Conservation (phyloP, 2,888 invertebrate species). For the Brachynemurus nebulosus region DNA sequence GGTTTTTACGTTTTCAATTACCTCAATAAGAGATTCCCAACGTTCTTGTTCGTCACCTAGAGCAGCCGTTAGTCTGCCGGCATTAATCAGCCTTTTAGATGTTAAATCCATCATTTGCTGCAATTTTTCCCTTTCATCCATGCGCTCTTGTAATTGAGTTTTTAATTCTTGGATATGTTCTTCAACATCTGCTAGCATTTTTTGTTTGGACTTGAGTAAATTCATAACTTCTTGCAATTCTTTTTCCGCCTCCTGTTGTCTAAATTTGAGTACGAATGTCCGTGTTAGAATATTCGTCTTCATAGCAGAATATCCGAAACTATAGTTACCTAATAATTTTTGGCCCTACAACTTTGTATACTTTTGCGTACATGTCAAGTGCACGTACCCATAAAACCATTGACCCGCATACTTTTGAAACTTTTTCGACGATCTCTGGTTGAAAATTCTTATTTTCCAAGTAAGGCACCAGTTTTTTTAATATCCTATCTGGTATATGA, state of each 20-base stretch:
- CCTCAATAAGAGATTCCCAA: constrained; percentile 65
- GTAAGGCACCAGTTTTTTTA: constrained; percentile 71
- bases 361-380: constrained; percentile 77
- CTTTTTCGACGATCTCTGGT: constrained; percentile 71
- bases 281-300: too few relatives aligned
- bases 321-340: constrained; percentile 58
- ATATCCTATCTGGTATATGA: constrained; percentile 57
- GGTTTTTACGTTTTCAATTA: constrained; percentile 24
- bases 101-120: constrained; percentile 64
- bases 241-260: constrained; percentile 61
- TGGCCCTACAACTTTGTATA: constrained; percentile 76
- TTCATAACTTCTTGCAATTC: constrained; percentile 65
- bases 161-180: constrained; percentile 41
- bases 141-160: constrained; percentile 53
- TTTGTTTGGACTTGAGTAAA: constrained; percentile 64
- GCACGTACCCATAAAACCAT: constrained; percentile 90
- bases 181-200: constrained; percentile 69
- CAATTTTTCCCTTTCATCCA: constrained; percentile 59
- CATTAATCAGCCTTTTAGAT: constrained; percentile 61
- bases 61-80: constrained; percentile 74
- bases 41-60: constrained; percentile 73
- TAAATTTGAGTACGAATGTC: constrained; percentile 26
- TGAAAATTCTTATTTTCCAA: constrained; percentile 75
- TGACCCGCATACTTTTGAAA: constrained; percentile 76
- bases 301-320: too few relatives aligned